A percentile compares a stretch with the other conserved stretches of the same genome.
Evolutionary conservation across 2,113 vertebrate species (phyloP).

Genomic region (Hipposideros armiger): DNA sequence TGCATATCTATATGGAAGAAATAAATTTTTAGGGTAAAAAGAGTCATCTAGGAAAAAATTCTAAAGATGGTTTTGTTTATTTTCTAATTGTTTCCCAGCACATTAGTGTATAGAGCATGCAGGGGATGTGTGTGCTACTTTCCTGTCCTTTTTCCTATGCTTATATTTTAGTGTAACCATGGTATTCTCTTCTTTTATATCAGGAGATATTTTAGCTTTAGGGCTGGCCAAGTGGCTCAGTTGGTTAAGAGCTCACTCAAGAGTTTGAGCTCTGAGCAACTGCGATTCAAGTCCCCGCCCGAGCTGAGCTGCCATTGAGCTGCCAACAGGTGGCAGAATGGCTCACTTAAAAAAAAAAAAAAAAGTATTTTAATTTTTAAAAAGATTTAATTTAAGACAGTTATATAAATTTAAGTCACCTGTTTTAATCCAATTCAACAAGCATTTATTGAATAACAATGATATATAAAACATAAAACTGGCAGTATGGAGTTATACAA

Average conservation of each 20-base stretch:
- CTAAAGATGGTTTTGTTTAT: not conserved
- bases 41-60: slow-evolving; percentile 31
- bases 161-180: not conserved
- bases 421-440: slow-evolving; percentile 9
- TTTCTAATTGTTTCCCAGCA: not conserved
- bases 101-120: not conserved
- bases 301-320: too few species aligned
- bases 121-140: not conserved
- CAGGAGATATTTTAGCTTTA: not conserved
- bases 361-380: not conserved
- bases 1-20: slow-evolving; percentile 5
- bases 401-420: not conserved
- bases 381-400: slow-evolving; percentile 27
- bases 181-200: not conserved
- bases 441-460: not conserved
- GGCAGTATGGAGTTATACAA: not conserved
- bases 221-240: too few species aligned
- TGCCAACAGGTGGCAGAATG: too few species aligned
- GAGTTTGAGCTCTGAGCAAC: too few species aligned
- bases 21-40: slow-evolving; percentile 22
- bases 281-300: too few species aligned
- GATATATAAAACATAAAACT: not conserved
- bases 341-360: too few species aligned
- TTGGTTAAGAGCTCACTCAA: too few species aligned
- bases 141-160: not conserved